phyloP scores from a whole-genome alignment of 2,888 invertebrate genomes.

The Mystacides longicornis region DNA sequence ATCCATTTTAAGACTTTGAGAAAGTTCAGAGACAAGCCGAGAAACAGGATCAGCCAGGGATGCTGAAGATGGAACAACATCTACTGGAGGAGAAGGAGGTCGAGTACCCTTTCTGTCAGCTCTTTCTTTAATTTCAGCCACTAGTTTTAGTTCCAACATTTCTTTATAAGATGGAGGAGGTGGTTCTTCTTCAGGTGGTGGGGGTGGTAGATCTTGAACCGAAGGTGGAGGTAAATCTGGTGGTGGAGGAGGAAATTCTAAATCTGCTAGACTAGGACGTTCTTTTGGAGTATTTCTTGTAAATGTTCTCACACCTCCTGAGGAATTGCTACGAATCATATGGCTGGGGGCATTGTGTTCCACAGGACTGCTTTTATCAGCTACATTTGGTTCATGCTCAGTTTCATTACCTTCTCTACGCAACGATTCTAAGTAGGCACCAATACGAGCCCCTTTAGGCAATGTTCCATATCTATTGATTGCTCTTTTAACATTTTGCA shows the following conservation, averaged over 20 bases:
- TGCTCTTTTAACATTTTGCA: slow-evolving; percentile 90
- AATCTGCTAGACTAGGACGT: slow-evolving; percentile 69
- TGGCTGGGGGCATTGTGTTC: slow-evolving; percentile 53
- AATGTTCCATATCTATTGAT: slow-evolving; percentile 94
- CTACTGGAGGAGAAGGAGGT: slow-evolving; percentile 45
- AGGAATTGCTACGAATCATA: slow-evolving; percentile 86
- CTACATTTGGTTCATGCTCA: slow-evolving; percentile 28
- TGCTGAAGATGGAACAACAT: slow-evolving; percentile 29
- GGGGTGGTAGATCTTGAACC: slow-evolving; percentile 33
- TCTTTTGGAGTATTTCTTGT: slow-evolving; percentile 65
- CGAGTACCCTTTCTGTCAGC: slow-evolving; percentile 56
- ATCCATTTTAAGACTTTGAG: slow-evolving; percentile 71
- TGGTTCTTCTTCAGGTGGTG: slow-evolving; percentile 29
- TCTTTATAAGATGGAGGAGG: slow-evolving; percentile 59
- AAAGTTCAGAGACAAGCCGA: slow-evolving; percentile 75
- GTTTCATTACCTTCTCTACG: slow-evolving; percentile 59
- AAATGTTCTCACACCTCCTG: slow-evolving; percentile 64
- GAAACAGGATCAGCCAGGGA: slow-evolving; percentile 66
- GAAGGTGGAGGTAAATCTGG: slow-evolving; percentile 60
- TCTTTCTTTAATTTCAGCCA: slow-evolving; percentile 77
- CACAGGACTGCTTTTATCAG: slow-evolving; percentile 34
- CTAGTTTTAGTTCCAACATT: slow-evolving; percentile 71
- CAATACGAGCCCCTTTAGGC: slow-evolving; percentile 93
- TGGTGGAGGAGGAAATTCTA: slow-evolving; percentile 85
- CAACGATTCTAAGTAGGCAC: slow-evolving; percentile 91